These are phyloP conservation scores for Babylonia areolata DNA, from an alignment of 1,140 invertebrate genomes.

Conservation along the genomic window DNA sequence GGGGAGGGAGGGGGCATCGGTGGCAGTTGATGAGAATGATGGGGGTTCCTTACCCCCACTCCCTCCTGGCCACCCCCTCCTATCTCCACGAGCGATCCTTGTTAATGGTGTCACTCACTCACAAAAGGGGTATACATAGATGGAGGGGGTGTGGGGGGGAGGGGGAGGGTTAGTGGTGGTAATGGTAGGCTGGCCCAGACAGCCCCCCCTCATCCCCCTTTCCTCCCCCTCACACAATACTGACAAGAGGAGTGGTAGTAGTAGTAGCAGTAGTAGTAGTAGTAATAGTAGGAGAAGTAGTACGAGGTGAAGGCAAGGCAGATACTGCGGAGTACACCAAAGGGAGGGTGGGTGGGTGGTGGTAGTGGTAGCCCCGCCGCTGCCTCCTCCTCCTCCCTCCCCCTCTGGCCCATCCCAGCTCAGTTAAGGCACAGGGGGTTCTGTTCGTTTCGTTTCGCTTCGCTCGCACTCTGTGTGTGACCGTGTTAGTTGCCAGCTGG, in stretches of 20 bases:
- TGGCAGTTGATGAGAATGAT: too few species aligned
- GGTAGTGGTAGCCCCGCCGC: not conserved
- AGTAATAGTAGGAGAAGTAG: too few species aligned
- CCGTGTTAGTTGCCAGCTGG: slow-evolving; percentile 41
- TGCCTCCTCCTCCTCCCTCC: not conserved
- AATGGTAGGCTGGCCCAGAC: not conserved
- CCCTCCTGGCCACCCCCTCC: too few species aligned
- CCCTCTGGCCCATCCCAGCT: slow-evolving; percentile 32
- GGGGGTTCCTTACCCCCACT: too few species aligned
- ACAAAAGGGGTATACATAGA: too few species aligned
- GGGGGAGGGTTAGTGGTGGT: not conserved
- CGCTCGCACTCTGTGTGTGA: slow-evolving; percentile 28
- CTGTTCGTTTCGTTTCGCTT: slow-evolving; percentile 12
- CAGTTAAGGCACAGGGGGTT: slow-evolving; percentile 36
- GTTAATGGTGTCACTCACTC: too few species aligned
- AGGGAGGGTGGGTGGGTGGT: slow-evolving; percentile 4
- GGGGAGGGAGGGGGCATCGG: not conserved
- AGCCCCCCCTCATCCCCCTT: not conserved
- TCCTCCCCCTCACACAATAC: not conserved
- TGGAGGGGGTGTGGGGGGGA: too few species aligned
- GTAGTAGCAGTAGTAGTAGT: too few species aligned
- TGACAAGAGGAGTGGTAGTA: not conserved
- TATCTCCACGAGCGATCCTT: too few species aligned
- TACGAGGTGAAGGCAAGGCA: not conserved
- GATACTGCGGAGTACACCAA: not conserved